Evolutionary conservation across 2,888 invertebrate genomes (phyloP).

Genomic region (Meteorus colon): DNA sequence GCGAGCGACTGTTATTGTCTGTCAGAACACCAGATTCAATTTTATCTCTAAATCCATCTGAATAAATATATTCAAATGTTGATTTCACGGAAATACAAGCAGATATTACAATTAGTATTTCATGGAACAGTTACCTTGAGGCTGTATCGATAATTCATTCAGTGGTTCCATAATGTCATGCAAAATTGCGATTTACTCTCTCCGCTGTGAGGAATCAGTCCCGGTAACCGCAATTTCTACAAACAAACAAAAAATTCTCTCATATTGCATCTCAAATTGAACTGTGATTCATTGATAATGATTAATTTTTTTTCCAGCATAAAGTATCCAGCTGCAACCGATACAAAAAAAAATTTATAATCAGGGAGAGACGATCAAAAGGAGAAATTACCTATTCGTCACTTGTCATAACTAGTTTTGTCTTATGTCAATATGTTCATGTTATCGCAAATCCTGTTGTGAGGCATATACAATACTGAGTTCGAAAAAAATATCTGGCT

Average conservation of each 20-base stretch:
- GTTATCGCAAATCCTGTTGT: not conserved
- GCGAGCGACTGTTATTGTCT: conserved; percentile 11
- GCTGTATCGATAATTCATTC: not conserved
- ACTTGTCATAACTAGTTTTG: not conserved
- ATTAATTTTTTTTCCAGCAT: not conserved
- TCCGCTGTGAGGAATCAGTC: not conserved
- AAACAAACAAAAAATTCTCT: not conserved
- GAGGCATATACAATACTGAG: not conserved
- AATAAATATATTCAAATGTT: not conserved
- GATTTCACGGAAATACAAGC: not conserved
- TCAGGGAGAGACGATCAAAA: not conserved
- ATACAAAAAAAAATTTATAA: not conserved
- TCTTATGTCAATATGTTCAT: conserved; percentile 13
- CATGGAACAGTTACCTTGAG: not conserved
- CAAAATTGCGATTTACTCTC: not conserved
- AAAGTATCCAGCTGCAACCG: not conserved
- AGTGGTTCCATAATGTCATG: conserved; percentile 27
- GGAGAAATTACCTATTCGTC: not conserved
- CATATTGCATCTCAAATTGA: not conserved
- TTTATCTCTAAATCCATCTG: not conserved
- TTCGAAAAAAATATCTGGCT: not conserved
- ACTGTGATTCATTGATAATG: not conserved
- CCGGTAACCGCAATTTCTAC: not conserved
- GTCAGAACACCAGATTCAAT: not conserved
- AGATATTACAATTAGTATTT: not conserved